Evolutionary conservation across 2,113 vertebrate species (phyloP), one percentile per base, ranked within the genome.

Genomic region (Balaeniceps rex): DNA sequence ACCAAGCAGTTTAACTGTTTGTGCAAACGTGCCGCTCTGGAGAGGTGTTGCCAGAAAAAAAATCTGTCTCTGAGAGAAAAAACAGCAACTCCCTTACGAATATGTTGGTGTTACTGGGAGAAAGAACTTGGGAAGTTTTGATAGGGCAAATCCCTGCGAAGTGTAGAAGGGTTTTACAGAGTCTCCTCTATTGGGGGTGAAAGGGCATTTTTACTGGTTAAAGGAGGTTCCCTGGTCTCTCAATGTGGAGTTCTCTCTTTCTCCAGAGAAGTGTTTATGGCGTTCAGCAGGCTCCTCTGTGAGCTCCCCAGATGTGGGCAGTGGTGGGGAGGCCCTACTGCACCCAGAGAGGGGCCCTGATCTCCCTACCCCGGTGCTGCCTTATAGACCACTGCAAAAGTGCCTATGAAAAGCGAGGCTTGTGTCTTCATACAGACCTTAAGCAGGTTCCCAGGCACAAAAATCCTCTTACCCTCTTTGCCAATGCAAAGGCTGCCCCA

Each of bases 1-100:
- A 96, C 91, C 81, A 87, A 95, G 87, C 68, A 74, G 87, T 95
- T 94, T 94, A 93, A 96, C 87, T 90, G 82, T 94, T 96, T 93
- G 91, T 88, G 84, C 63, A 91, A 97, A 96, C 1, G 38, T 91
- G 82, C 78, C 18, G 26, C 63, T 83, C 84, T 92, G 75, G 70
- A 84, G 58, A 74, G 34, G 29, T 77, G 78, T 76, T 93, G 79
- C 82, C 68, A 65, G 61, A 71, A 88, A 87, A 92, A 94, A 51
- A 46, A 34, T 19, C 24, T 65, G 33, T 33, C 36, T 44, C 15
- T 52, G 52, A 92, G 21, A 91, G 34, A 55, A 78, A 82, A 89
- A 81, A 0, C 57, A 95, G 31, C 26, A 57, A 61, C 9, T 65
- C 12, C 7, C 26, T 90, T 65, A 76, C 54, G 91, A 21, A 80